A percentile compares a stretch with the other conserved stretches of the same genome.
Conservation (phyloP, 2,888 invertebrate species). For the Acholoe squamosa region DNA sequence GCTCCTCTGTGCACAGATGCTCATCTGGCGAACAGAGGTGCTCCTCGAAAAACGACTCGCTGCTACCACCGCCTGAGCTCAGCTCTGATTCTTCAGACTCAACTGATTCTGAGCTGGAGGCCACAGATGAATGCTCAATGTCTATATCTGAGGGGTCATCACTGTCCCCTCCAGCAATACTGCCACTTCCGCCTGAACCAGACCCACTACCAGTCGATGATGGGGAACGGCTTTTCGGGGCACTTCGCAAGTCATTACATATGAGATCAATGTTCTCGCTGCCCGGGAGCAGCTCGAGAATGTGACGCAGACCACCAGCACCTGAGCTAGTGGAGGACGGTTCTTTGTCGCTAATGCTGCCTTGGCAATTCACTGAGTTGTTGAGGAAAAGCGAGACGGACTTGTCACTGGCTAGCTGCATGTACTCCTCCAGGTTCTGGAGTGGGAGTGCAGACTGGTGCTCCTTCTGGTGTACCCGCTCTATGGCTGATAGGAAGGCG, state of each 20-base stretch:
- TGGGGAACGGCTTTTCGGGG: neutral
- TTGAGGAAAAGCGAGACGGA: slow-evolving; percentile 59
- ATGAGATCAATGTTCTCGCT: slow-evolving; percentile 81
- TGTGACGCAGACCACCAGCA: neutral
- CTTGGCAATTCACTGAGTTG: slow-evolving; percentile 65
- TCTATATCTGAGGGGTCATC: slow-evolving; percentile 54
- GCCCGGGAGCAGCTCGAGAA: slow-evolving; percentile 73
- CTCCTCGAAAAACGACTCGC: neutral
- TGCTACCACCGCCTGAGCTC: slow-evolving; percentile 25
- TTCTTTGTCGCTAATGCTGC: slow-evolving; percentile 61
- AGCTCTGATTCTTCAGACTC: slow-evolving; percentile 70
- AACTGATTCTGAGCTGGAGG: slow-evolving; percentile 62
- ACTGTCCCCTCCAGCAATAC: slow-evolving; percentile 38
- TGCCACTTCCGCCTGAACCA: neutral
- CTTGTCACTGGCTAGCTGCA: slow-evolving; percentile 49
- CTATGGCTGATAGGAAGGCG: slow-evolving; percentile 80
- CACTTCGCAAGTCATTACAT: slow-evolving; percentile 78
- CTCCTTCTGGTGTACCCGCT: slow-evolving; percentile 79
- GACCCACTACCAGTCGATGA: neutral
- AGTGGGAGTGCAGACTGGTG: neutral
- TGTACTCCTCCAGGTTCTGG: slow-evolving; percentile 61
- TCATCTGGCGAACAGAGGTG: slow-evolving; percentile 30
- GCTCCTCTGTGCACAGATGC: slow-evolving; percentile 74
- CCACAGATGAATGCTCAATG: slow-evolving; percentile 62
- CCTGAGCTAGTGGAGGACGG: neutral